phyloP scores from a whole-genome alignment of 1,140 invertebrate species.

The Cryptotermes secundus region DNA sequence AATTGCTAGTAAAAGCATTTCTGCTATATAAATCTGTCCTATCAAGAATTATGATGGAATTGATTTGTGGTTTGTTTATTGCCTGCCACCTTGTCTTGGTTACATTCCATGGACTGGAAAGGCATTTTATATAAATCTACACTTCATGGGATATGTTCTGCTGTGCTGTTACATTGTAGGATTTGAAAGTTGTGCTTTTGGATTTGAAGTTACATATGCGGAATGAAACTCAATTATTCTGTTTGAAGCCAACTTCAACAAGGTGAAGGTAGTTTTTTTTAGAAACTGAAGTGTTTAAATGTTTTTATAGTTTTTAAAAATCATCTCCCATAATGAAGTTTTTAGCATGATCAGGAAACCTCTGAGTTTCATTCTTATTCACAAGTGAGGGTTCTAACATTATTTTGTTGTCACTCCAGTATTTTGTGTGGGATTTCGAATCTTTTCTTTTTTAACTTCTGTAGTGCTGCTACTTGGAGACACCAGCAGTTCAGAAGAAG shows the following conservation, averaged over 20 bases:
- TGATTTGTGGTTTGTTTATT: background rate
- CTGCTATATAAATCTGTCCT: background rate
- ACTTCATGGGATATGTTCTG: background rate
- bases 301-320: background rate
- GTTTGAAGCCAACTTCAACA: background rate
- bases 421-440: background rate
- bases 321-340: background rate
- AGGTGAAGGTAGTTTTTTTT: slow-evolving; percentile 4
- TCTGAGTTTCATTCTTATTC: background rate
- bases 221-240: background rate
- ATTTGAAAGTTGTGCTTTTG: background rate
- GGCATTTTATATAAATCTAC: no score
- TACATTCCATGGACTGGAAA: background rate
- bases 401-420: background rate
- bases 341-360: background rate
- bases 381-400: background rate
- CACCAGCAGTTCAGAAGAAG: background rate
- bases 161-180: background rate
- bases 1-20: no score
- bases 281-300: background rate
- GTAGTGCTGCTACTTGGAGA: background rate
- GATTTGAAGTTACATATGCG: background rate
- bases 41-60: background rate
- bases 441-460: background rate
- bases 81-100: background rate